A percentile compares a stretch with the other conserved stretches of the same genome.
These are phyloP conservation scores for Rhipidura dahli DNA, from an alignment of 2,113 vertebrate species.

Conservation along the genomic window DNA sequence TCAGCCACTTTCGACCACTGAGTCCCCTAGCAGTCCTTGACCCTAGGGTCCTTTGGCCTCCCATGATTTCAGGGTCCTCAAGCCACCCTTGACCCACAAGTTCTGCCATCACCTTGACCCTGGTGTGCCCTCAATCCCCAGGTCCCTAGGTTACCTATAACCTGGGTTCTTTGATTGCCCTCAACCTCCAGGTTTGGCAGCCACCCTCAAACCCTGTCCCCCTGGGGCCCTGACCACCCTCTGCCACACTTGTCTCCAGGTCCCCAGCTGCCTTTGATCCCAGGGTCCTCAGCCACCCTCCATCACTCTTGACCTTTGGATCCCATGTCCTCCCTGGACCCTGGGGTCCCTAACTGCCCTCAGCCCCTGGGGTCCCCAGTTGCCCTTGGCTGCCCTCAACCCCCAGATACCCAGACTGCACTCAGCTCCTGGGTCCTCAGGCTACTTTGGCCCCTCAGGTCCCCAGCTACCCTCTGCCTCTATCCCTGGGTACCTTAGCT, in stretches of 20 bases:
- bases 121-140: not conserved
- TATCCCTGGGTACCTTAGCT: not conserved
- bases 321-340: not conserved
- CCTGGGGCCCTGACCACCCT: not conserved
- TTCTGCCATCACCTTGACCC: not conserved
- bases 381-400: not conserved
- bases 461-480: not conserved
- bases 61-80: not conserved
- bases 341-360: not conserved
- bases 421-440: not conserved
- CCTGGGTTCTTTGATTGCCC: not conserved
- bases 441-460: not conserved
- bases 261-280: not conserved
- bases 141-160: not conserved
- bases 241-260: not conserved
- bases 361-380: not conserved
- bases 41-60: not conserved
- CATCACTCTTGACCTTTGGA: not conserved
- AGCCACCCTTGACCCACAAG: not conserved
- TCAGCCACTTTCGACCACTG: not conserved
- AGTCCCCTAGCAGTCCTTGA: not conserved
- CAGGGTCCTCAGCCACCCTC: not conserved
- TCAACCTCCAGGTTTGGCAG: not conserved
- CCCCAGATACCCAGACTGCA: not conserved
- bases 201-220: not conserved